Evolutionary conservation across 2,888 invertebrate species (phyloP), one percentile per base, ranked within the genome.

Genomic region (Drosophila formosana): DNA sequence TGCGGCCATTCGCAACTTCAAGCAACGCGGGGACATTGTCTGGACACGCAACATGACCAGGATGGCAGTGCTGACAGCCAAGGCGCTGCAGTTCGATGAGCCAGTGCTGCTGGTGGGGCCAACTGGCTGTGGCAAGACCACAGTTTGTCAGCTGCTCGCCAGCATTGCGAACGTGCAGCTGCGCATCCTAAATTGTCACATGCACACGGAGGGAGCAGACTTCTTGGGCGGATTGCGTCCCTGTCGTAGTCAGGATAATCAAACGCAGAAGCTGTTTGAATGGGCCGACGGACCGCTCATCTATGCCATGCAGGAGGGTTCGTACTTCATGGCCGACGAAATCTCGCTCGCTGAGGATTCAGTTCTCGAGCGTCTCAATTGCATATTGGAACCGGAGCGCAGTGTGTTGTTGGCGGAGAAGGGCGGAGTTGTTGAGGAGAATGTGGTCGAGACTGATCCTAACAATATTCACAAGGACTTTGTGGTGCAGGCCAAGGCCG

Each of bases 321-420:
- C 95, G 69, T 94, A 98, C 90, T 98, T 99, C 90, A 94, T 99
- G 75, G 97, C 98, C 0, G 99, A 99, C 93, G 99, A 99, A 94
- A 99, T 99, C 82, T 99, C 99, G 0, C 93, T 99, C 73, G 99
- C 99, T 0, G 99, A 99, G 91, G 99, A 99, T 91, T 98, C 98
- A 75, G 99, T 99, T 2, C 93, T 99, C 60, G 99, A 99, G 93
- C 94, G 99, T 89, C 93, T 99, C 61, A 99, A 99, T 93, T 99
- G 98, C 28, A 94, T 99, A 58, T 93, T 99, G 32, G 97, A 99
- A 93, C 97, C 98, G 0, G 99, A 99, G 91, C 94, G 98, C 66
- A 96, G 96, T 58, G 93, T 99, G 39, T 93, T 99, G 32, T 92
- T 99, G 60, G 96, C 98, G 0, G 99, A 99, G 93, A 97, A 98